These are phyloP conservation scores for Tadarida brasiliensis DNA, from an alignment of 2,797 vertebrate genomes.

Conservation along the genomic window DNA sequence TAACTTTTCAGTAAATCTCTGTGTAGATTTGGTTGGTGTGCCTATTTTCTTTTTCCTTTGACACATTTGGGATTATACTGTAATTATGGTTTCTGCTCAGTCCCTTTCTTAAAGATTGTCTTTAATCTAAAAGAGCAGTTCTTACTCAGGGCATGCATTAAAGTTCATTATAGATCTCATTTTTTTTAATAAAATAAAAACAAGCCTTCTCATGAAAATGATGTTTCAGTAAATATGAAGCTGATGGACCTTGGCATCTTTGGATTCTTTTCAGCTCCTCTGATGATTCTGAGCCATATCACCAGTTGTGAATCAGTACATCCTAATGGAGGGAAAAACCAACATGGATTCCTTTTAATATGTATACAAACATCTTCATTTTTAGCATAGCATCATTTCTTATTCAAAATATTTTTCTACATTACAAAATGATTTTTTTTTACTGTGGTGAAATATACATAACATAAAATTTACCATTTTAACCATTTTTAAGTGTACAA, in stretches of 20 bases:
- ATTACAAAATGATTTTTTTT: not conserved
- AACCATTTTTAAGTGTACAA: not conserved
- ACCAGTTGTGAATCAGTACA: not conserved
- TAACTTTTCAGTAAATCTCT: not conserved
- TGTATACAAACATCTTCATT: not conserved
- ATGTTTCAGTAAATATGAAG: not conserved
- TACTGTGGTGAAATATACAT: not conserved
- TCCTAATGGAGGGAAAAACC: not conserved
- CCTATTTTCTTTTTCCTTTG: not conserved
- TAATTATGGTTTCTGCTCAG: not conserved
- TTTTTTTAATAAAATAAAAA: not conserved
- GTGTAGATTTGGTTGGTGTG: not conserved
- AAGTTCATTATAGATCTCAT: slow-evolving; percentile 21
- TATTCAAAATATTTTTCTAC: not conserved
- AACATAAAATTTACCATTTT: not conserved
- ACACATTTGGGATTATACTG: not conserved
- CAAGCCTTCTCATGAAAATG: not conserved
- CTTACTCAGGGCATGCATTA: not conserved
- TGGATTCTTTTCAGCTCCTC: not conserved
- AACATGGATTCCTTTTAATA: not conserved
- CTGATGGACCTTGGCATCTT: not conserved
- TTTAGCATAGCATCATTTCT: not conserved
- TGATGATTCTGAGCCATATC: not conserved
- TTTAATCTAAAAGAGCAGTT: not conserved
- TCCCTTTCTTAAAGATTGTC: not conserved